These are phyloP conservation scores for Streptopelia turtur DNA, from an alignment of 2,797 vertebrate genomes.

Conservation along the genomic window DNA sequence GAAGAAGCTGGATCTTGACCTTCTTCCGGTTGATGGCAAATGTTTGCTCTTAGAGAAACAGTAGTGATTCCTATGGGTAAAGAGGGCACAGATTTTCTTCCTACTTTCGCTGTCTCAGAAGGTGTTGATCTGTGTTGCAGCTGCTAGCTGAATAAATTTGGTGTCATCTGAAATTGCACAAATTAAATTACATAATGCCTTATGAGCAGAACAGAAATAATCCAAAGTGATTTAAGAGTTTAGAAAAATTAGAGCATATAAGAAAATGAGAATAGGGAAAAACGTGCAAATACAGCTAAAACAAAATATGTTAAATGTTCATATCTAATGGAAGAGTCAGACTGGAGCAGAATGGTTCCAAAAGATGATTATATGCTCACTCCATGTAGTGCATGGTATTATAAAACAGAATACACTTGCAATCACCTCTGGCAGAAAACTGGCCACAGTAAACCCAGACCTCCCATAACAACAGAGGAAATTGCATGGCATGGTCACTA, in stretches of 20 bases:
- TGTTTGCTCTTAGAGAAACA: neutral
- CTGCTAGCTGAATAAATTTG: neutral
- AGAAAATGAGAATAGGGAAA: neutral
- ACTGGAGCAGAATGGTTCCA: neutral
- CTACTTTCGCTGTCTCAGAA: neutral
- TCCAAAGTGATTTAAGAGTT: neutral
- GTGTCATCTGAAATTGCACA: neutral
- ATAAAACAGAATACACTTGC: neutral
- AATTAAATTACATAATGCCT: neutral
- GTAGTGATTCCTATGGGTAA: neutral
- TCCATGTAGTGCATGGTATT: neutral
- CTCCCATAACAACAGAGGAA: slow-evolving; percentile 14
- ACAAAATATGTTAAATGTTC: neutral
- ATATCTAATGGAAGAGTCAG: neutral
- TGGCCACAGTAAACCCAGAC: slow-evolving; percentile 27
- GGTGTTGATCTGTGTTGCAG: neutral
- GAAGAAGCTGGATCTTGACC: neutral
- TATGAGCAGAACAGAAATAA: slow-evolving; percentile 3
- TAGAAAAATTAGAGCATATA: neutral
- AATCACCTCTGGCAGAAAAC: neutral
- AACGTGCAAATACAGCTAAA: neutral
- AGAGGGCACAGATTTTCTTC: neutral
- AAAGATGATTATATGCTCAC: neutral
- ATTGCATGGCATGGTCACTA: slow-evolving; percentile 8
- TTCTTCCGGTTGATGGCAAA: neutral